Evolutionary conservation across 2,888 invertebrate species (phyloP).

Genomic region (Incurvaria masculella): DNA sequence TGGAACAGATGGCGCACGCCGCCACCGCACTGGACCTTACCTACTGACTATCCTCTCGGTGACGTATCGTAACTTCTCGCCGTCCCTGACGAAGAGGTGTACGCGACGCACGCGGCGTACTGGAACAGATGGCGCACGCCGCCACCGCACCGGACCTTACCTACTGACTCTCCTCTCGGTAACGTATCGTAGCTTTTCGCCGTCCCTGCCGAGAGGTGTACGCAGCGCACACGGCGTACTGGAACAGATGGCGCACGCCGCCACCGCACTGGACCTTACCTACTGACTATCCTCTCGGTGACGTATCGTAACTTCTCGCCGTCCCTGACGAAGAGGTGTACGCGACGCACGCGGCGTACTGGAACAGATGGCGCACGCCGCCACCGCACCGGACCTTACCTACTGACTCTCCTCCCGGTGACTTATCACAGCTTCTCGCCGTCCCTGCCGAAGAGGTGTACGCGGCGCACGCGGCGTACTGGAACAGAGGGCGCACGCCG

Average conservation of each 20-base stretch:
- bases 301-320: conserved; percentile 44
- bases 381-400: conserved; percentile 42
- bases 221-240: no score
- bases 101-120: conserved; percentile 82
- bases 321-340: conserved; percentile 76
- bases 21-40: conserved; percentile 23
- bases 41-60: conserved; percentile 41
- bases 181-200: no score
- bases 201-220: no score
- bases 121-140: conserved; percentile 81
- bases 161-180: no score
- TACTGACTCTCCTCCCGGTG: conserved; percentile 38
- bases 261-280: conserved; percentile 27
- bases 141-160: no score
- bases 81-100: conserved; percentile 73
- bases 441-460: conserved; percentile 76
- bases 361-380: conserved; percentile 79
- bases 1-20: no score
- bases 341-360: conserved; percentile 82
- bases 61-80: conserved; percentile 39
- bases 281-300: conserved; percentile 38
- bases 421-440: conserved; percentile 44
- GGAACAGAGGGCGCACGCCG: conserved; percentile 79
- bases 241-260: no score
- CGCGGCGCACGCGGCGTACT: conserved; percentile 79